These are phyloP conservation scores for Ctenopoma multispine DNA, from an alignment of 2,797 vertebrate species.

Conservation along the genomic window DNA sequence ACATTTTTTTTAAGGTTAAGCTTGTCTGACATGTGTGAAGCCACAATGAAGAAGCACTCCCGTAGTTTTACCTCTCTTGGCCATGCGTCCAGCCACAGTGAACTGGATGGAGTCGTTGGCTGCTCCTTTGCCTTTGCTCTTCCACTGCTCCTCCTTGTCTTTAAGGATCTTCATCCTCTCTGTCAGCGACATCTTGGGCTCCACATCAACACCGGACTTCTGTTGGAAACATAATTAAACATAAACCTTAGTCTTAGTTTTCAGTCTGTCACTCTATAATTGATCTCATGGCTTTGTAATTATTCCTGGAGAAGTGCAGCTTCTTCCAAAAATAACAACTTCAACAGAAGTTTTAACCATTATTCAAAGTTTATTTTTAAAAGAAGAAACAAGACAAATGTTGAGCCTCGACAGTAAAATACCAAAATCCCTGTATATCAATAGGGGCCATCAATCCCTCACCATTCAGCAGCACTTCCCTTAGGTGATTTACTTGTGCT, in stretches of 20 bases:
- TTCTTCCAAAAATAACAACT: constrained; percentile 13
- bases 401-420: constrained; percentile 16
- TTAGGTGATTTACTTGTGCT: constrained; percentile 61
- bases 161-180: constrained; percentile 86
- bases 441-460: constrained; percentile 31
- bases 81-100: constrained; percentile 88
- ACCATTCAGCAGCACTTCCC: constrained; percentile 27
- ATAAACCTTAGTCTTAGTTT: background rate
- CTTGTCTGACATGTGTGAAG: background rate
- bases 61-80: constrained; percentile 76
- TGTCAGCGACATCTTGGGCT: constrained; percentile 80
- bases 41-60: background rate
- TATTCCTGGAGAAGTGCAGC: background rate
- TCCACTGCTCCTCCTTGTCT: constrained; percentile 87
- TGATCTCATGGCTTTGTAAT: background rate
- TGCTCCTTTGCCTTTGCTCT: constrained; percentile 84
- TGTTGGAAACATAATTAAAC: constrained; percentile 48
- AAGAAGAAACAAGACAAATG: constrained; percentile 28
- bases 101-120: constrained; percentile 87
- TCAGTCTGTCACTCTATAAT: background rate
- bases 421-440: constrained; percentile 14
- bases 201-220: constrained; percentile 76
- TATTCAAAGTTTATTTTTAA: constrained; percentile 19
- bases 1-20: background rate
- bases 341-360: constrained; percentile 1